Conservation (phyloP, 2,888 invertebrate species). For the Pycnomerus fuliginosus region DNA sequence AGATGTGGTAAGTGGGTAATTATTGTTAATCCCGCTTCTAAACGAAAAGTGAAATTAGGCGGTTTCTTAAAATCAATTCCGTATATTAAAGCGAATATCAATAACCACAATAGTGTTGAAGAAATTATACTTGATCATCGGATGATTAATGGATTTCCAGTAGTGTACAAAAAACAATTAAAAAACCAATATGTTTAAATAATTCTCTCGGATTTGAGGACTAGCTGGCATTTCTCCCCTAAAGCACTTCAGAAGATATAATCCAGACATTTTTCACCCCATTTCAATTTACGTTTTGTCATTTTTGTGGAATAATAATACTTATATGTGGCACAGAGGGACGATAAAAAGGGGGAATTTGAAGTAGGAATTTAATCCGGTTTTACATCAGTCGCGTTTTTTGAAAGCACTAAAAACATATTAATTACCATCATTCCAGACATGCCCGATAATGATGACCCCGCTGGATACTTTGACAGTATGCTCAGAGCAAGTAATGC, state of each 20-base stretch:
- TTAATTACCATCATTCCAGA: conserved; percentile 5
- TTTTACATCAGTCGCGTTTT: conserved; percentile 36
- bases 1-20: too few relatives aligned
- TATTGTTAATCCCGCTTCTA: too few relatives aligned
- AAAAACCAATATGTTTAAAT: not conserved
- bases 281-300: conserved; percentile 48
- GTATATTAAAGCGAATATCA: too few relatives aligned
- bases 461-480: conserved; percentile 28
- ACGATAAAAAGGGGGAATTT: conserved; percentile 46
- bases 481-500: conserved; percentile 33
- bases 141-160: conserved; percentile 10
- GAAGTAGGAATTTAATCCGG: conserved; percentile 38
- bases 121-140: too few relatives aligned
- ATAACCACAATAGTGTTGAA: too few relatives aligned
- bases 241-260: conserved; percentile 32
- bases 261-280: conserved; percentile 46
- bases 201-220: not conserved
- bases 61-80: too few relatives aligned
- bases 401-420: conserved; percentile 7
- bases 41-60: too few relatives aligned
- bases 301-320: conserved; percentile 48
- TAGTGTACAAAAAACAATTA: too few relatives aligned
- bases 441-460: not conserved
- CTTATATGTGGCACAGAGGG: conserved; percentile 44
- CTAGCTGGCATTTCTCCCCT: conserved; percentile 14